Evolutionary conservation across 2,113 vertebrate genomes (phyloP).

Genomic region (Monarcha castaneiventris): DNA sequence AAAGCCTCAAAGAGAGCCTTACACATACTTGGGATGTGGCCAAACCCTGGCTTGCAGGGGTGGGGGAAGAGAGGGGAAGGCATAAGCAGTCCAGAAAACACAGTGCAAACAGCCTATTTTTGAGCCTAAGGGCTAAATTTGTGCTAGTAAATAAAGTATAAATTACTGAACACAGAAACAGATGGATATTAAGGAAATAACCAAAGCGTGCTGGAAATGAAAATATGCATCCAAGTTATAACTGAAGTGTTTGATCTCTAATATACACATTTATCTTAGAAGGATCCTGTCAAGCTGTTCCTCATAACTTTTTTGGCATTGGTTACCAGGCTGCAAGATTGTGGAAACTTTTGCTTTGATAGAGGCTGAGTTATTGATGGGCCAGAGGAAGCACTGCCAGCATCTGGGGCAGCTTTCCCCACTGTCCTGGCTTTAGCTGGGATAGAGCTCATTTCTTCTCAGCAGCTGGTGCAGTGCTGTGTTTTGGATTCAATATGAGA

Average conservation of each 20-base stretch:
- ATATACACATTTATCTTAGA: slow-evolving; percentile 31
- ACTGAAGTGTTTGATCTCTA: not conserved
- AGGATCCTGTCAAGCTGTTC: slow-evolving; percentile 28
- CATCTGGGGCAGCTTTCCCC: not conserved
- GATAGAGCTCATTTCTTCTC: not conserved
- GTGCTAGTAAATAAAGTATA: slow-evolving; percentile 32
- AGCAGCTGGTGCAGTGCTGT: not conserved
- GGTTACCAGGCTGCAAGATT: not conserved
- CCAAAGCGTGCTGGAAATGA: not conserved
- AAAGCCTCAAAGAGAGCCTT: not conserved
- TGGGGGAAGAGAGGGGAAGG: not conserved
- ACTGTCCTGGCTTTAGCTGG: not conserved
- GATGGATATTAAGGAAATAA: slow-evolving; percentile 51
- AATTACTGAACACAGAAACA: slow-evolving; percentile 17
- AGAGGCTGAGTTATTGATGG: not conserved
- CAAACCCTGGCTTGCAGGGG: not conserved
- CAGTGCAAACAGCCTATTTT: not conserved
- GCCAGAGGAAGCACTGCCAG: not conserved
- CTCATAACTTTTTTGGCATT: slow-evolving; percentile 4
- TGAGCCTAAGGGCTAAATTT: not conserved
- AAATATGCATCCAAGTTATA: not conserved
- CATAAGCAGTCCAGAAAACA: not conserved
- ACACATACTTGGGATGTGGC: not conserved
- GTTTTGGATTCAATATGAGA: not conserved
- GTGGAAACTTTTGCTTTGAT: not conserved